These are phyloP conservation scores for Cartodere bifasciata DNA, from an alignment of 2,888 invertebrate genomes.

Conservation along the genomic window DNA sequence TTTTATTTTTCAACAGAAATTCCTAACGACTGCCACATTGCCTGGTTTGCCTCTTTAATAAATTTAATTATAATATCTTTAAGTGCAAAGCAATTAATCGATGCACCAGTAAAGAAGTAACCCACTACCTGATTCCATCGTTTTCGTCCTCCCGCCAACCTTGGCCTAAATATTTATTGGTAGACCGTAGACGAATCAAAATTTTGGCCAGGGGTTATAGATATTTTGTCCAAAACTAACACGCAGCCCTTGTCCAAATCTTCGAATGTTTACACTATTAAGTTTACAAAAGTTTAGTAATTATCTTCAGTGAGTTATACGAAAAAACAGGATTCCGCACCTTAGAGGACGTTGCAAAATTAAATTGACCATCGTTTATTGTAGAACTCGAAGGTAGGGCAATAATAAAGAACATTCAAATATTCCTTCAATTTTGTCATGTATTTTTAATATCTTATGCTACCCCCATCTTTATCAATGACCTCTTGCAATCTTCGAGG, in stretches of 20 bases:
- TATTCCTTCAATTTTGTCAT: no score
- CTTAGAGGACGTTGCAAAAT: no score
- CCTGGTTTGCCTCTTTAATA: slow-evolving; percentile 15
- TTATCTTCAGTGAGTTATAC: no score
- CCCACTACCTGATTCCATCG: slow-evolving; percentile 22
- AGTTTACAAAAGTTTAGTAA: slow-evolving; percentile 13
- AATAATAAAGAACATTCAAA: no score
- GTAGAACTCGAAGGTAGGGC: no score
- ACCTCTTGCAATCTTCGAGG: no score
- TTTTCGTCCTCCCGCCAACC: slow-evolving; percentile 17
- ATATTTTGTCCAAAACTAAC: slow-evolving; percentile 16
- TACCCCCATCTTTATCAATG: no score
- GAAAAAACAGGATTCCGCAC: no score
- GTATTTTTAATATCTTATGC: no score
- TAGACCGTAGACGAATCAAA: slow-evolving; percentile 14
- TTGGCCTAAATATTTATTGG: slow-evolving; percentile 18
- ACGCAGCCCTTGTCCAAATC: slow-evolving; percentile 10
- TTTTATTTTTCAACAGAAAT: slow-evolving; percentile 13
- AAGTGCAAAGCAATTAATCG: slow-evolving; percentile 15
- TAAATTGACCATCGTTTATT: no score
- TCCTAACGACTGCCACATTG: slow-evolving; percentile 17
- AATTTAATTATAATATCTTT: slow-evolving; percentile 15
- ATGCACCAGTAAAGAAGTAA: slow-evolving; percentile 20
- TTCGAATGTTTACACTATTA: slow-evolving; percentile 8
- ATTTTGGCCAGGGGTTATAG: slow-evolving; percentile 13